A percentile compares a stretch with the other conserved stretches of the same genome.
Evolutionary conservation across 2,113 vertebrate genomes (phyloP).

Genomic region (Gila orcuttii): DNA sequence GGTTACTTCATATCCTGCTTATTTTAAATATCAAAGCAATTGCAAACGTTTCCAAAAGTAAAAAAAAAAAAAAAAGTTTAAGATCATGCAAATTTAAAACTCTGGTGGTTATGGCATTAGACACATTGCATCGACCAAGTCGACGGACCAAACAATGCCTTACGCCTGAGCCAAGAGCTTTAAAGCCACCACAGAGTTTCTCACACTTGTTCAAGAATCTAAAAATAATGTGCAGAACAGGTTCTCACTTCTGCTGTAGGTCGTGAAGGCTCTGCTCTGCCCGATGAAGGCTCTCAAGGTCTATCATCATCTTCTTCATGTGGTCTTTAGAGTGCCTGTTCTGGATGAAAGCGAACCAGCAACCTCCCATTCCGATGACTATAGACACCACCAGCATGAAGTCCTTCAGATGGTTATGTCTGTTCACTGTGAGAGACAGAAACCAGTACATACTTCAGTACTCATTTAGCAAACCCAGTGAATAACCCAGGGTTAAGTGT

Average conservation of each 20-base stretch:
- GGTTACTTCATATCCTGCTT: neutral
- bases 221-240: neutral
- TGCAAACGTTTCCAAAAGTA: neutral
- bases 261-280: constrained; percentile 97
- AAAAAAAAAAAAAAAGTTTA: neutral
- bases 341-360: constrained; percentile 99
- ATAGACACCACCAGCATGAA: constrained; percentile 99
- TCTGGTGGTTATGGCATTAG: neutral
- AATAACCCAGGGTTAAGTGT: neutral
- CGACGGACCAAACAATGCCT: neutral
- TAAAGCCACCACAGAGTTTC: neutral
- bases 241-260: constrained; percentile 91
- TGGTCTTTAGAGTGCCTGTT: constrained; percentile 98
- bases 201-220: neutral
- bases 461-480: neutral
- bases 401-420: constrained; percentile 97
- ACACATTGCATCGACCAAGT: no score
- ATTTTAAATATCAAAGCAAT: neutral
- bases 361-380: constrained; percentile 96
- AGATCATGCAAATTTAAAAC: neutral
- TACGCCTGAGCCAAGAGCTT: neutral
- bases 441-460: neutral
- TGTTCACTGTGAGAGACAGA: constrained; percentile 80
- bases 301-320: constrained; percentile 99
- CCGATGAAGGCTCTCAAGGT: constrained; percentile 94